A percentile compares a stretch with the other conserved stretches of the same genome.
These are phyloP conservation scores for Calyptommatus sinebrachiatus DNA, from an alignment of 2,113 vertebrate genomes.

Conservation along the genomic window DNA sequence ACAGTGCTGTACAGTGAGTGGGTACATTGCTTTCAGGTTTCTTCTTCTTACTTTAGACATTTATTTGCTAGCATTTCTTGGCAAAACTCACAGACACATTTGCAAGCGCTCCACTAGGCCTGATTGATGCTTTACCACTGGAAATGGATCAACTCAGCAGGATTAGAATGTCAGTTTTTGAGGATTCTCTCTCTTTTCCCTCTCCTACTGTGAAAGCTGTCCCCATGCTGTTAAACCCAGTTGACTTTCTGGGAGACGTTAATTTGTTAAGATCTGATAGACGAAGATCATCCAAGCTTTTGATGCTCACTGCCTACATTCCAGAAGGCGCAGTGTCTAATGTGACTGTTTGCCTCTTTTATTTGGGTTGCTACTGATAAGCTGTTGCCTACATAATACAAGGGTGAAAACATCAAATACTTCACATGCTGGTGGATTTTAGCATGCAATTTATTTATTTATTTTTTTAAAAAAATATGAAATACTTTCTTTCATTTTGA, in stretches of 20 bases:
- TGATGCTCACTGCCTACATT: slow-evolving; percentile 35
- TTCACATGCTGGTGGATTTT: background rate
- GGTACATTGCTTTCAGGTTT: slow-evolving; percentile 55
- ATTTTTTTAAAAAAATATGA: background rate
- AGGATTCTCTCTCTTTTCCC: slow-evolving; percentile 50
- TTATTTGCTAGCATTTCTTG: slow-evolving; percentile 57
- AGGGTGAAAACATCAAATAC: slow-evolving; percentile 4
- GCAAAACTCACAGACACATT: slow-evolving; percentile 54
- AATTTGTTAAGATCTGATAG: slow-evolving; percentile 55
- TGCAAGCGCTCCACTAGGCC: slow-evolving; percentile 63
- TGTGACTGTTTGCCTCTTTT: slow-evolving; percentile 29
- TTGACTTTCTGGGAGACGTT: slow-evolving; percentile 64
- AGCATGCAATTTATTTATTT: background rate
- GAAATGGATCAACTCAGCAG: slow-evolving; percentile 62
- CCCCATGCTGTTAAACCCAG: slow-evolving; percentile 63
- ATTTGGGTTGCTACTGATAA: slow-evolving; percentile 45
- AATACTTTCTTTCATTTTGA: background rate
- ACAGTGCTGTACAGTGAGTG: slow-evolving; percentile 61
- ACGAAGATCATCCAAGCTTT: slow-evolving; percentile 48
- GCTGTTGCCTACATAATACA: slow-evolving; percentile 31
- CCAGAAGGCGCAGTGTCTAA: slow-evolving; percentile 47
- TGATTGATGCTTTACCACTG: slow-evolving; percentile 64
- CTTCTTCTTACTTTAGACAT: slow-evolving; percentile 43
- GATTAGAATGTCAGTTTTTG: slow-evolving; percentile 51
- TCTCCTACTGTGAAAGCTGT: slow-evolving; percentile 57